These are phyloP conservation scores for Achroia grisella DNA, from an alignment of 1,140 invertebrate genomes.

Conservation along the genomic window DNA sequence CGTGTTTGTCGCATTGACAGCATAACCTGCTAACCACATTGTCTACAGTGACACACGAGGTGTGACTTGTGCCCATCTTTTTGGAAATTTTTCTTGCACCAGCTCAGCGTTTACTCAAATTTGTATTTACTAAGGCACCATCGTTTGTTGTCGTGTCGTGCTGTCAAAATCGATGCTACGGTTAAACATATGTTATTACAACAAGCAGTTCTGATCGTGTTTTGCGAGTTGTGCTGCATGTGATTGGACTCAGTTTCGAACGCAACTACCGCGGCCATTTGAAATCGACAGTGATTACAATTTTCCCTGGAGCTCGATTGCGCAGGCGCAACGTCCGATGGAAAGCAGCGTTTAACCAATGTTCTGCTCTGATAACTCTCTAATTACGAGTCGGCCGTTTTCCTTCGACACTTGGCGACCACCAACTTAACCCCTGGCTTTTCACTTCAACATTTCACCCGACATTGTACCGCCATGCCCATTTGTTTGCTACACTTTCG, in stretches of 20 bases:
- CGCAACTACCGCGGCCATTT: slow-evolving; percentile 47
- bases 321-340: slow-evolving; percentile 66
- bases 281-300: slow-evolving; percentile 72
- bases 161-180: slow-evolving; percentile 16
- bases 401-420: slow-evolving; percentile 52
- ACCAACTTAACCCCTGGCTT: slow-evolving; percentile 54
- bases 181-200: slow-evolving; percentile 19
- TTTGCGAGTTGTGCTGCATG: slow-evolving; percentile 6
- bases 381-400: slow-evolving; percentile 62
- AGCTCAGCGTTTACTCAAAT: slow-evolving; percentile 22
- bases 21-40: slow-evolving; percentile 34
- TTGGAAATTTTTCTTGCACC: slow-evolving; percentile 16
- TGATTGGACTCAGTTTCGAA: slow-evolving; percentile 43
- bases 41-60: slow-evolving; percentile 28
- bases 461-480: slow-evolving; percentile 32
- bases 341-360: slow-evolving; percentile 71
- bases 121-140: slow-evolving; percentile 28
- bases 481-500: slow-evolving; percentile 59
- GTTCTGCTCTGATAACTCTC: slow-evolving; percentile 69
- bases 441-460: slow-evolving; percentile 51
- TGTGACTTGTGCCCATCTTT: slow-evolving; percentile 17
- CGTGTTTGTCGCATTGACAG: slow-evolving; percentile 49
- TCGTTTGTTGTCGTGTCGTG: slow-evolving; percentile 24
- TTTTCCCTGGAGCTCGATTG: slow-evolving; percentile 65
- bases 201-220: slow-evolving; percentile 27